Evolutionary conservation across 2,888 invertebrate species (phyloP).

Genomic region (Eristalis arbustorum): DNA sequence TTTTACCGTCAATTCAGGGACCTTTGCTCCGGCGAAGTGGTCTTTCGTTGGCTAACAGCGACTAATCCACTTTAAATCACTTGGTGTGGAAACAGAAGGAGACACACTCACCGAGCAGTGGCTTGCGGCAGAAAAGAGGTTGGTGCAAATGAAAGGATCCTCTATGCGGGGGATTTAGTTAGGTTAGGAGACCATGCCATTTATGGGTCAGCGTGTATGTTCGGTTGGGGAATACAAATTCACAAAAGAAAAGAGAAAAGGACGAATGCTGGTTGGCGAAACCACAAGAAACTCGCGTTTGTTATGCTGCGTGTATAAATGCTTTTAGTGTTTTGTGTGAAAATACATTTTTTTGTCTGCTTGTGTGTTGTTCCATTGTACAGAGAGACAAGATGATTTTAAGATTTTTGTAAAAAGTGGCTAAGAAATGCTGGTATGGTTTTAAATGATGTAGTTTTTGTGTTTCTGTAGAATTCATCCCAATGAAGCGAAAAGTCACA

Average conservation of each 20-base stretch:
- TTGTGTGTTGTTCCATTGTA: background rate
- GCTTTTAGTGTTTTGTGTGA: background rate
- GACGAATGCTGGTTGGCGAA: background rate
- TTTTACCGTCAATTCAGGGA: background rate
- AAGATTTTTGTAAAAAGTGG: background rate
- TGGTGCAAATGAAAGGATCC: background rate
- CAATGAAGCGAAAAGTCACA: too few relatives aligned
- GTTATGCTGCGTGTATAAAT: background rate
- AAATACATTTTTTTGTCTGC: background rate
- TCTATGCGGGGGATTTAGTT: background rate
- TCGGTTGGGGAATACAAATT: background rate
- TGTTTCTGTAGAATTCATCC: too few relatives aligned
- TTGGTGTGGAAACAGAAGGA: conserved; percentile 27
- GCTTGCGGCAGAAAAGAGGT: background rate
- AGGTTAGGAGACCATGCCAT: background rate
- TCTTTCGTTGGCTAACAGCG: background rate
- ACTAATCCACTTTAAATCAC: conserved; percentile 28
- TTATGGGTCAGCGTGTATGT: background rate
- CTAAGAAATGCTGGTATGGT: background rate
- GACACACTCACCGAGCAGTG: background rate
- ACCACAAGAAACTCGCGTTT: background rate
- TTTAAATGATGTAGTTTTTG: background rate
- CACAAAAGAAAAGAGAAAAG: background rate
- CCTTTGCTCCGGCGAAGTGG: background rate
- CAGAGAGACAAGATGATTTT: background rate